Conservation (phyloP, 1,140 invertebrate genomes). For the Fopius arisanus region DNA sequence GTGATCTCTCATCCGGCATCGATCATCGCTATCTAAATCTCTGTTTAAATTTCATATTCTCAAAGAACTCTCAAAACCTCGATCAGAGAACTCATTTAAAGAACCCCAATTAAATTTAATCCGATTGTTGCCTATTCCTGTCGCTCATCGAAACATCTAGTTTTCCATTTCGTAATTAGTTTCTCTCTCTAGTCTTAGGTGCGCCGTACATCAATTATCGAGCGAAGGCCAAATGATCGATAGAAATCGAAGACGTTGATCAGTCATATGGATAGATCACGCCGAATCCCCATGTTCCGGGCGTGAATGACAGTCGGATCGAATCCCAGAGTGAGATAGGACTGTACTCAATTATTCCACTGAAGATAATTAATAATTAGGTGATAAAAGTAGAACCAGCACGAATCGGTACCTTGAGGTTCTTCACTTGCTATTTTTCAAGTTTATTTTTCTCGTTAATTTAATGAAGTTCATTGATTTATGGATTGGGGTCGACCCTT, state of each 20-base stretch:
- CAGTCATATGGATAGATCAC: not conserved
- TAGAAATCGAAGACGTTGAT: not conserved
- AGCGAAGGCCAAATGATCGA: not conserved
- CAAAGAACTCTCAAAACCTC: no score
- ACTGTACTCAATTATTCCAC: not conserved
- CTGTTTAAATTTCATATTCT: no score
- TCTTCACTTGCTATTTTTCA: not conserved
- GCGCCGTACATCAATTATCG: not conserved
- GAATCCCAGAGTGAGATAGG: constrained; percentile 1
- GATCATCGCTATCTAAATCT: no score
- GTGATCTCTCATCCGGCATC: no score
- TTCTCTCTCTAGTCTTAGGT: not conserved
- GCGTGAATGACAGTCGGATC: not conserved
- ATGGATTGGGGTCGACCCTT: not conserved
- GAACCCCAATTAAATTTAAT: no score
- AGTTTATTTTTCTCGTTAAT: not conserved
- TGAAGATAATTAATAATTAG: not conserved
- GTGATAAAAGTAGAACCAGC: not conserved
- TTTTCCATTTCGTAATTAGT: no score
- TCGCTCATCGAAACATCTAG: no score
- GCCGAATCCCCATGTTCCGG: not conserved
- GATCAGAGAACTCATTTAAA: not conserved
- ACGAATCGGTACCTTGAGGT: not conserved
- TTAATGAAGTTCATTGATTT: constrained; percentile 13
- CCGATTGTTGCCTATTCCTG: no score